phyloP scores from a whole-genome alignment of 2,113 vertebrate genomes.

The Peromyscus polionotus region DNA sequence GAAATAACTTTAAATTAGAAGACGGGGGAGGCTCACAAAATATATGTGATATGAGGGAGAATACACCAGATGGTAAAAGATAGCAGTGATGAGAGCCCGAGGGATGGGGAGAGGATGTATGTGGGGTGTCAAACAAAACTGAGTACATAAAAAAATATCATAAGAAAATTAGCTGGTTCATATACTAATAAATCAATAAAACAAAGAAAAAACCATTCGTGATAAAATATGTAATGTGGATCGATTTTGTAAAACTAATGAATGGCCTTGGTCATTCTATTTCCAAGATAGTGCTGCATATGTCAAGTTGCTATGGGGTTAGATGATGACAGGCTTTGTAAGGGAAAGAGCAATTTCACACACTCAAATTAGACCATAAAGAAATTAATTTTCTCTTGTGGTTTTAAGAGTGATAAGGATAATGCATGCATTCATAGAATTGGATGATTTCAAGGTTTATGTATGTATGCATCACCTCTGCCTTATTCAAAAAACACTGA shows the following conservation, averaged over 20 bases:
- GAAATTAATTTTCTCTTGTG: not conserved
- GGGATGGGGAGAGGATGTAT: too few relatives aligned
- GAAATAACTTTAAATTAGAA: not conserved
- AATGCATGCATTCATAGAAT: not conserved
- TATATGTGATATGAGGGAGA: not conserved
- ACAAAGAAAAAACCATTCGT: not conserved
- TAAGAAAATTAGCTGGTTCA: not conserved
- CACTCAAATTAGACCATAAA: not conserved
- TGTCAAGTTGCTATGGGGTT: not conserved
- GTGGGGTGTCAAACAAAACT: not conserved
- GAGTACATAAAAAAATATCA: not conserved
- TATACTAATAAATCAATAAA: not conserved
- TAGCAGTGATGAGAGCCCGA: not conserved
- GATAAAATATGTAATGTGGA: not conserved
- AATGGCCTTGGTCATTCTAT: conserved; percentile 3
- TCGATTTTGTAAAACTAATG: not conserved
- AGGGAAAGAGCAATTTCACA: not conserved
- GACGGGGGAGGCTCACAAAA: not conserved
- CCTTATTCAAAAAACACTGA: not conserved
- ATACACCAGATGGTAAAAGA: too few relatives aligned
- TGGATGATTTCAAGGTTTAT: not conserved
- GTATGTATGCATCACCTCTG: not conserved
- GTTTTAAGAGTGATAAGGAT: not conserved
- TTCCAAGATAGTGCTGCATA: not conserved
- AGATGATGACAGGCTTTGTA: not conserved